Evolutionary conservation across 2,888 invertebrate species (phyloP).

Genomic region (Drosophila falleni): DNA sequence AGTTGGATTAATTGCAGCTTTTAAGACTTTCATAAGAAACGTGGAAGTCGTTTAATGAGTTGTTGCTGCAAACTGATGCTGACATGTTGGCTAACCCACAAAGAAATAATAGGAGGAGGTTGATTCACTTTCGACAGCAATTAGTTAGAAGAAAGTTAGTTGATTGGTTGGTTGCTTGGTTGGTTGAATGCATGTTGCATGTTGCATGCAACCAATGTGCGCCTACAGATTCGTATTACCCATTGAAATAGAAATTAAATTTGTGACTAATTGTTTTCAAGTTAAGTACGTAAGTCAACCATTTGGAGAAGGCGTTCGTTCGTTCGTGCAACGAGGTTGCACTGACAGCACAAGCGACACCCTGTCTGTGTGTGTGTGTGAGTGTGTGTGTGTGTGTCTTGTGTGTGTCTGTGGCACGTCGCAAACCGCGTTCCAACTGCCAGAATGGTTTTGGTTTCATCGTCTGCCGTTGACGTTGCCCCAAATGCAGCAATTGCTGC

Average conservation of each 20-base stretch:
- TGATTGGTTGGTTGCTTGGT: constrained; percentile 45
- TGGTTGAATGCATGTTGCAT: constrained; percentile 34
- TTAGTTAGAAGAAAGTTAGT: constrained; percentile 55
- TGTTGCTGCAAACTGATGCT: constrained; percentile 64
- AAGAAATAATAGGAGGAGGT: background rate
- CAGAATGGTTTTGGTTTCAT: constrained; percentile 52
- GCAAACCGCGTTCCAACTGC: constrained; percentile 55
- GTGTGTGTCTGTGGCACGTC: constrained; percentile 49
- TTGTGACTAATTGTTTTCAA: constrained; percentile 75
- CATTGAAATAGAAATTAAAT: constrained; percentile 67
- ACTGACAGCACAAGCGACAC: constrained; percentile 49
- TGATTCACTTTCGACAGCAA: constrained; percentile 65
- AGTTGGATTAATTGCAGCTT: constrained; percentile 8
- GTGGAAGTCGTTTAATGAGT: constrained; percentile 11
- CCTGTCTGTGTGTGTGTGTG: constrained; percentile 22
- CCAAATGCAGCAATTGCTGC: constrained; percentile 59
- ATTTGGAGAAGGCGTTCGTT: constrained; percentile 61
- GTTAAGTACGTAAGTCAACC: constrained; percentile 49
- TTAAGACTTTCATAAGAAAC: background rate
- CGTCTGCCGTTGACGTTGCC: constrained; percentile 55
- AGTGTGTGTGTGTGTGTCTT: background rate
- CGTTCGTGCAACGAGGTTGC: constrained; percentile 52
- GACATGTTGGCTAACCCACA: constrained; percentile 65
- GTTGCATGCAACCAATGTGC: constrained; percentile 67
- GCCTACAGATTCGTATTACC: constrained; percentile 20